Percentiles rank a stretch among this genome's conserved stretches.
Conservation (phyloP, 2,888 invertebrate species). For the Zonitis immaculata region DNA sequence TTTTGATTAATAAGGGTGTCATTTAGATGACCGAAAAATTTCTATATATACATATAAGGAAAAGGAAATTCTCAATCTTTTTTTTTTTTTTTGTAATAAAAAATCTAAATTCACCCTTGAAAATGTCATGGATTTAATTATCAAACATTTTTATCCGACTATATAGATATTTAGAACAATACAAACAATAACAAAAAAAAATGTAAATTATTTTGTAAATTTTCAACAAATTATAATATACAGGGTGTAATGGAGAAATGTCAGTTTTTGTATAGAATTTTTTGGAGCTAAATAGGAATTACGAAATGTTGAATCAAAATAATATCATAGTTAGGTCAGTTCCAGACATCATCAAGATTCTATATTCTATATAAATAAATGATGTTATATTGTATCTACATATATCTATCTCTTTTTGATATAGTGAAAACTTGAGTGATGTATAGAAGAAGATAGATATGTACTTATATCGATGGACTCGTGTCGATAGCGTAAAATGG, state of each 20-base stretch:
- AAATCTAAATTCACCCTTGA: neutral
- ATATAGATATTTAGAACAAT: neutral
- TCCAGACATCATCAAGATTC: neutral
- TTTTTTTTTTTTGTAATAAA: no score
- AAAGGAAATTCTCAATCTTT: no score
- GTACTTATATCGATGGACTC: neutral
- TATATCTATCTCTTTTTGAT: neutral
- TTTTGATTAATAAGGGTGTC: no score
- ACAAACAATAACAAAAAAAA: neutral
- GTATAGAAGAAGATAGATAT: neutral
- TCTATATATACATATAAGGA: no score
- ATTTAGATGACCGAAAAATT: no score
- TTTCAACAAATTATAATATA: neutral
- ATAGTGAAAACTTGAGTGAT: neutral
- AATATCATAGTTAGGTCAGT: neutral
- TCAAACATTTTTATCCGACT: neutral
- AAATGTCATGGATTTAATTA: neutral
- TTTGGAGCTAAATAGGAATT: no score
- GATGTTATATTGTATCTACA: no score
- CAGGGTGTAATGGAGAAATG: neutral
- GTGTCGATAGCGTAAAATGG: conserved; percentile 1
- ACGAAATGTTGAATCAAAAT: no score
- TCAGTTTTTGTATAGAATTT: no score
- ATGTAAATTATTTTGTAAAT: neutral
- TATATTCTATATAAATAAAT: no score